Percentiles rank a stretch among this genome's conserved stretches.
These are phyloP conservation scores for Tachystola acroxantha DNA, from an alignment of 2,888 invertebrate species.

Conservation along the genomic window DNA sequence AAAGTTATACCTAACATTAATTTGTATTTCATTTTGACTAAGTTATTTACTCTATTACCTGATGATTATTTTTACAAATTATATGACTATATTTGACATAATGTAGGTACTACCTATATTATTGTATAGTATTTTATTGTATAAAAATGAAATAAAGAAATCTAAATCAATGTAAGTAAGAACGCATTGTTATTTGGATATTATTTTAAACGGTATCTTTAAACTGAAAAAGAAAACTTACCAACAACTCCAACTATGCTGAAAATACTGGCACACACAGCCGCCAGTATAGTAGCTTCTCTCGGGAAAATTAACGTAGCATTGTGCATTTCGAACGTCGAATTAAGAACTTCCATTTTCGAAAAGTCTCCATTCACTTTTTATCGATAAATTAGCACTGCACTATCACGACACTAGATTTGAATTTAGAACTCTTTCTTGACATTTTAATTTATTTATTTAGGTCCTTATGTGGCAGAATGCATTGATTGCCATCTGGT, in stretches of 20 bases:
- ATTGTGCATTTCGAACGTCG: slow-evolving; percentile 32
- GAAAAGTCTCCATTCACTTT: slow-evolving; percentile 30
- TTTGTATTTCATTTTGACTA: too few relatives aligned
- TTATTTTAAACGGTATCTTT: too few relatives aligned
- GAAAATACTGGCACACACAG: slow-evolving; percentile 87
- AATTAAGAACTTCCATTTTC: slow-evolving; percentile 39
- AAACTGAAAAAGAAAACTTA: too few relatives aligned
- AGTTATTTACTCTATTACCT: too few relatives aligned
- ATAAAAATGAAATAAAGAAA: too few relatives aligned
- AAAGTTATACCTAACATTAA: too few relatives aligned
- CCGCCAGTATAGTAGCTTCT: slow-evolving; percentile 86
- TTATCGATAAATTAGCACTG: slow-evolving; percentile 25
- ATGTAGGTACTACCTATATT: too few relatives aligned
- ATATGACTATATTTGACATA: too few relatives aligned
- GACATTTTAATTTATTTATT: slow-evolving; percentile 34
- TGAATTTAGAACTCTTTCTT: slow-evolving; percentile 35
- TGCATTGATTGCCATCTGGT: slow-evolving; percentile 11
- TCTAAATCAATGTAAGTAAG: too few relatives aligned
- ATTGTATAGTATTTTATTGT: too few relatives aligned
- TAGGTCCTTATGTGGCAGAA: slow-evolving; percentile 12
- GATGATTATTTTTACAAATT: too few relatives aligned
- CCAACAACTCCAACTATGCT: slow-evolving; percentile 88
- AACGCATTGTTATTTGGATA: too few relatives aligned
- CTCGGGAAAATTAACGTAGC: slow-evolving; percentile 79
- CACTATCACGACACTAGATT: slow-evolving; percentile 35